phyloP scores from a whole-genome alignment of 2,888 invertebrate species.

The Pterobdella sp. region DNA sequence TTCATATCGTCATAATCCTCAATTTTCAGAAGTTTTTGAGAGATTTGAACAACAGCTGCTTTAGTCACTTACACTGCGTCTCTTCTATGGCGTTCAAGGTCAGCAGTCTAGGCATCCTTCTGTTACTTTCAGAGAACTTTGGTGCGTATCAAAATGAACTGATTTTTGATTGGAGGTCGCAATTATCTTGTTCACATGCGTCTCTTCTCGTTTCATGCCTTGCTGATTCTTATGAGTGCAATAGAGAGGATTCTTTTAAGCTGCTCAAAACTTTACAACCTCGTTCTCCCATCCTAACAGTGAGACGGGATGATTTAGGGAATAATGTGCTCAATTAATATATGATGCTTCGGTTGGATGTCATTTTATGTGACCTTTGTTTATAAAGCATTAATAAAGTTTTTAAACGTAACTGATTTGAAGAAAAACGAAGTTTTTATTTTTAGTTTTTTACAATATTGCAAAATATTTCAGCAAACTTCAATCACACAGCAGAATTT shows the following conservation, averaged over 20 bases:
- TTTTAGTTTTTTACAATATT: too few relatives aligned
- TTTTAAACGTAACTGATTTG: too few relatives aligned
- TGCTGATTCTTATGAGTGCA: conserved; percentile 48
- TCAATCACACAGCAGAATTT: too few relatives aligned
- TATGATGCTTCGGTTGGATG: neutral
- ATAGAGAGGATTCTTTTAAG: conserved; percentile 43
- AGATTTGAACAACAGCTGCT: too few relatives aligned
- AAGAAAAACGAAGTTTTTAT: too few relatives aligned
- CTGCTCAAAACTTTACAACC: conserved; percentile 34
- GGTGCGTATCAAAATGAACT: too few relatives aligned
- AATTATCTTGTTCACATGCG: neutral
- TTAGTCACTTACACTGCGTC: too few relatives aligned
- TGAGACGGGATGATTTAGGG: neutral
- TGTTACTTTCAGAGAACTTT: neutral
- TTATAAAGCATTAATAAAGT: too few relatives aligned
- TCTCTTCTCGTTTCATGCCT: conserved; percentile 28
- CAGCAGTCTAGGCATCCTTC: neutral
- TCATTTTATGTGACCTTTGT: neutral
- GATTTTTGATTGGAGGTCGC: neutral
- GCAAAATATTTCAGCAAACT: too few relatives aligned
- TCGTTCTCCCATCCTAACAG: neutral
- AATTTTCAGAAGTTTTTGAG: too few relatives aligned
- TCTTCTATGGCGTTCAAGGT: too few relatives aligned
- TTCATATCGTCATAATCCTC: too few relatives aligned
- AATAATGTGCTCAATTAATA: neutral